These are phyloP conservation scores for Diloba caeruleocephala DNA, from an alignment of 2,888 invertebrate genomes.

Conservation along the genomic window DNA sequence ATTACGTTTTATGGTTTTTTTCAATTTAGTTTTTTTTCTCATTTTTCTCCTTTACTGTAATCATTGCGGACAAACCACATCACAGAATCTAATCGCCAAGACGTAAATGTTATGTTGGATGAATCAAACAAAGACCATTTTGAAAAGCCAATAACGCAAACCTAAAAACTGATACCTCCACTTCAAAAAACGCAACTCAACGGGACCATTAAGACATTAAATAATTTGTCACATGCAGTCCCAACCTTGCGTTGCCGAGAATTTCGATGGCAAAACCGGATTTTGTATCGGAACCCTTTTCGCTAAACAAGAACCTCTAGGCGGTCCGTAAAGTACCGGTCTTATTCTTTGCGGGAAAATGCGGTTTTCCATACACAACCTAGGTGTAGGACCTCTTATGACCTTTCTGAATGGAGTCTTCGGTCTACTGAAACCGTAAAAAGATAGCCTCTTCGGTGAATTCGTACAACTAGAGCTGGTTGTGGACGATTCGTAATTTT, in stretches of 20 bases:
- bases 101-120: too few relatives aligned
- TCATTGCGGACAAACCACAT: too few relatives aligned
- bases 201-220: slow-evolving; percentile 59
- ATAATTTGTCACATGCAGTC: slow-evolving; percentile 67
- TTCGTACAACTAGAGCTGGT: slow-evolving; percentile 91
- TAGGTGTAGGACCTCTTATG: slow-evolving; percentile 75
- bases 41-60: too few relatives aligned
- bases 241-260: slow-evolving; percentile 83
- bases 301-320: slow-evolving; percentile 81
- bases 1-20: too few relatives aligned
- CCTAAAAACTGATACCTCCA: slow-evolving; percentile 9
- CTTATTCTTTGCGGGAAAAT: slow-evolving; percentile 67
- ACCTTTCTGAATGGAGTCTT: slow-evolving; percentile 81
- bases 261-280: slow-evolving; percentile 88
- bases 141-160: slow-evolving; percentile 5
- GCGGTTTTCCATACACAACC: slow-evolving; percentile 76
- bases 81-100: too few relatives aligned
- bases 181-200: slow-evolving; percentile 54
- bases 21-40: too few relatives aligned
- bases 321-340: slow-evolving; percentile 68
- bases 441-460: slow-evolving; percentile 89
- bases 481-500: slow-evolving; percentile 90
- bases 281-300: slow-evolving; percentile 82
- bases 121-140: too few relatives aligned
- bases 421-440: slow-evolving; percentile 77